A percentile compares a stretch with the other conserved stretches of the same genome.
These are phyloP conservation scores for Uria lomvia DNA, from an alignment of 2,113 vertebrate genomes.

Conservation along the genomic window DNA sequence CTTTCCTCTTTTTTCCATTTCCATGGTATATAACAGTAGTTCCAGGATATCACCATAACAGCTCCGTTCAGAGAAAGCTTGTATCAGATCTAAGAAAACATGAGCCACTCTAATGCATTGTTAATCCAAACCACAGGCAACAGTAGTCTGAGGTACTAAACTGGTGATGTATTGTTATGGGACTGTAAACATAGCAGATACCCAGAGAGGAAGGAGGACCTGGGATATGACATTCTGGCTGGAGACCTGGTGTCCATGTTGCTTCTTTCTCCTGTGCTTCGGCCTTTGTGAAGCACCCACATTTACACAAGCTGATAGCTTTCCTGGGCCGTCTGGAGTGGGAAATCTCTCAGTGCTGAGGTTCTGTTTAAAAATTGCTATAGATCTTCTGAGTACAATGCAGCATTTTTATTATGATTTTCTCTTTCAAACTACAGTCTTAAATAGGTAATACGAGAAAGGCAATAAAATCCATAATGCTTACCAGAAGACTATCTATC, in stretches of 20 bases:
- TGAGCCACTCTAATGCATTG: neutral
- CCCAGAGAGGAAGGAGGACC: neutral
- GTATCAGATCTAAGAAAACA: neutral
- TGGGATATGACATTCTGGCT: neutral
- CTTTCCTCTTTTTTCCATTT: neutral
- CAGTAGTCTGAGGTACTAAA: neutral
- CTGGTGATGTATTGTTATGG: neutral
- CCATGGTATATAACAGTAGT: neutral
- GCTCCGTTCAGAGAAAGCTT: neutral
- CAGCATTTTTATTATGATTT: neutral
- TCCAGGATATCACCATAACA: neutral
- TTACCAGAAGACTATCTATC: neutral
- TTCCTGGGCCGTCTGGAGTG: neutral
- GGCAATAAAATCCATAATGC: neutral
- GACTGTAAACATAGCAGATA: neutral
- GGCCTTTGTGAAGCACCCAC: neutral
- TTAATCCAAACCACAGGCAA: neutral
- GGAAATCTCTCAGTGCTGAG: neutral
- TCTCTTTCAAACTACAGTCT: neutral
- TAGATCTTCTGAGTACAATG: neutral
- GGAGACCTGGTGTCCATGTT: neutral
- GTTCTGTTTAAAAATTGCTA: neutral
- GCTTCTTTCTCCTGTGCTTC: neutral
- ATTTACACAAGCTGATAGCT: neutral
- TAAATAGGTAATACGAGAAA: neutral